Evolutionary conservation across 2,888 invertebrate species (phyloP), one percentile per base, ranked within the genome.

Genomic region (Pyralis farinalis): DNA sequence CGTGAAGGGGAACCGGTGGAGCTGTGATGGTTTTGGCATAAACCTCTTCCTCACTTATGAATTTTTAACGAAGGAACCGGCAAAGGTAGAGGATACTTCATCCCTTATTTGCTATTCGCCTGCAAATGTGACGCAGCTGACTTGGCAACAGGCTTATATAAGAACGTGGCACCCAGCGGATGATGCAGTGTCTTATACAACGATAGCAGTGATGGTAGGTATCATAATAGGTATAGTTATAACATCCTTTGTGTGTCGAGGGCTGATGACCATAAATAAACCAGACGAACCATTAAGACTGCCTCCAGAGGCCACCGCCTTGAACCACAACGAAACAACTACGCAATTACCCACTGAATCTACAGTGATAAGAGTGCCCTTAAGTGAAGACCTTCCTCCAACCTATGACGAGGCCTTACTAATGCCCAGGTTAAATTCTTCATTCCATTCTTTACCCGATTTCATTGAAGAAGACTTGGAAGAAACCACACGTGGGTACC

Each of bases 1-100:
- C 58, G 75, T 95, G 53, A 91, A 91, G 28, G 94, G 94, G 53
- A 95, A 95, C 81, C 92, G 93, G 1, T 95, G 95, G 95, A 90
- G 91, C 49, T 95, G 95, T 62, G 92, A 94, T 43, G 95, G 94
- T 49, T 81, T 88, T 28, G 85, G 88, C 40, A 60, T 75, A 0
- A 87, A 91, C 34, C 88, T 95, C 34, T 75, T 91, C 28, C 72
- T 90, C 0, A 91, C 92, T 32, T 94, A 91, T 49, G 87, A 90
- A 27, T 94, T 82, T 71, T 63, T 95, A 32, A 91, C 90, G 0
- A 80, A 83, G 20, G 82, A 86, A 4, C 91, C 92, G 1, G 58
- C 87, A 0, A 92, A 90, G 54, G 84, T 88, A 1, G 61, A 55
- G 7, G 82, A 83, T 29, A 66, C 47, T 7, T 71, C 71, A 6